These are phyloP conservation scores for Agriopis leucophaearia DNA, from an alignment of 2,888 invertebrate genomes.

Conservation along the genomic window DNA sequence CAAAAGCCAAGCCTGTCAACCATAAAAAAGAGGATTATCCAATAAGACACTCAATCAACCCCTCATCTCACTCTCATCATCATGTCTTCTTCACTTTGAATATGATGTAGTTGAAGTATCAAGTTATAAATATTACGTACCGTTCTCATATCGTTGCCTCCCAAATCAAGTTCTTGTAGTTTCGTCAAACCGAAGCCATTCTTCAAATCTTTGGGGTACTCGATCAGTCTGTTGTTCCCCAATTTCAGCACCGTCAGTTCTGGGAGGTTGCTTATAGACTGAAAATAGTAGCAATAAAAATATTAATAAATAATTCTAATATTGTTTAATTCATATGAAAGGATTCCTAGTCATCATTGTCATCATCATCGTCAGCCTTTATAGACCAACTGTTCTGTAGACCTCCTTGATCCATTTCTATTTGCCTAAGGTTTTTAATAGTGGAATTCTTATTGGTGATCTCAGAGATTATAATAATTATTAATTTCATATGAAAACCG, in stretches of 20 bases:
- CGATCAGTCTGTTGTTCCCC: slow-evolving; percentile 75
- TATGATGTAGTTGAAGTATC: neutral
- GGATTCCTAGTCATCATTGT: neutral
- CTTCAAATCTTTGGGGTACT: slow-evolving; percentile 77
- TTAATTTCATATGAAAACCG: neutral
- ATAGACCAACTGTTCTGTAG: neutral
- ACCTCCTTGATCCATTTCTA: neutral
- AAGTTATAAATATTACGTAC: slow-evolving; percentile 54
- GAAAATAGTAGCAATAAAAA: slow-evolving; percentile 53
- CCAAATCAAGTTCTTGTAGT: slow-evolving; percentile 76
- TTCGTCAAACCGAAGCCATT: slow-evolving; percentile 72
- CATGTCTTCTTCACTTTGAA: too few relatives aligned
- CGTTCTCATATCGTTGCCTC: slow-evolving; percentile 80
- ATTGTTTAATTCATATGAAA: neutral
- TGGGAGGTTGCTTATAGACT: slow-evolving; percentile 78
- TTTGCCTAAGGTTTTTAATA: neutral
- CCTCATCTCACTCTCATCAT: too few relatives aligned
- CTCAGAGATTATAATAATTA: neutral
- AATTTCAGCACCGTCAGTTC: slow-evolving; percentile 68
- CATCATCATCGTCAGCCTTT: neutral
- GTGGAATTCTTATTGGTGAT: neutral
- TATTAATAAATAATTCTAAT: too few relatives aligned
- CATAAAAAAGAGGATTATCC: too few relatives aligned
- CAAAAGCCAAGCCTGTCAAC: too few relatives aligned
- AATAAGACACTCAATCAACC: too few relatives aligned